A percentile compares a stretch with the other conserved stretches of the same genome.
Conservation (phyloP, 1,140 invertebrate species). For the Akabosia matsudoensis region DNA sequence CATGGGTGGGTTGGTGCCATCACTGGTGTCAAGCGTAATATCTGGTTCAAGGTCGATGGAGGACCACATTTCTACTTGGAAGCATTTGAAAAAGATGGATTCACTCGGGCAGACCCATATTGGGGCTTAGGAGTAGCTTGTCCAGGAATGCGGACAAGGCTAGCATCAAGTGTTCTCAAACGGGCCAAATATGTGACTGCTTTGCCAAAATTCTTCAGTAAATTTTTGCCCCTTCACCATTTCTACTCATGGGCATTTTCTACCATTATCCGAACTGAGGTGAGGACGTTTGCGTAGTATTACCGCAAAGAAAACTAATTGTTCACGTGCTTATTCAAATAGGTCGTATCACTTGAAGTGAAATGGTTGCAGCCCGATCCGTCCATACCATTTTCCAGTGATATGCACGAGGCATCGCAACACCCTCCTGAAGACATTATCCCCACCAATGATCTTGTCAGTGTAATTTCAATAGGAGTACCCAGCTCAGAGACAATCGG, state of each 20-base stretch:
- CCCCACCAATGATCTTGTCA: neutral
- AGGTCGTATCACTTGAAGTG: conserved; percentile 19
- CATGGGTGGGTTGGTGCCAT: conserved; percentile 37
- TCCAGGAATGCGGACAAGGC: conserved; percentile 33
- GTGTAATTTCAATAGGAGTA: conserved; percentile 1
- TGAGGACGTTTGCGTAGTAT: neutral
- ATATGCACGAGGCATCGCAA: neutral
- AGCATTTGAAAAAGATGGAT: conserved; percentile 35
- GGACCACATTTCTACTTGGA: conserved; percentile 25
- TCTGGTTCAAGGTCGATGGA: conserved; percentile 36
- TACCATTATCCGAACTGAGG: conserved; percentile 27
- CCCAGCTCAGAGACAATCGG: conserved; percentile 41
- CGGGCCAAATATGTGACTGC: conserved; percentile 23
- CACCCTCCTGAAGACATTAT: neutral
- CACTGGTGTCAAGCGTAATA: conserved; percentile 28
- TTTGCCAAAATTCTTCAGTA: conserved; percentile 30
- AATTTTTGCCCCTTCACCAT: conserved; percentile 29
- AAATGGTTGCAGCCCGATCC: conserved; percentile 29
- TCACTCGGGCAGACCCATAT: conserved; percentile 39
- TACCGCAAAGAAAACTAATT: neutral
- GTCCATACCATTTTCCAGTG: neutral
- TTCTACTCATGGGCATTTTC: conserved; percentile 28
- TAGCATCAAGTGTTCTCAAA: conserved; percentile 7
- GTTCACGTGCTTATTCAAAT: neutral
- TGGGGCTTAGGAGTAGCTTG: conserved; percentile 32